These are phyloP conservation scores for Hippoglossus hippoglossus DNA, from an alignment of 2,797 vertebrate species.

Conservation along the genomic window DNA sequence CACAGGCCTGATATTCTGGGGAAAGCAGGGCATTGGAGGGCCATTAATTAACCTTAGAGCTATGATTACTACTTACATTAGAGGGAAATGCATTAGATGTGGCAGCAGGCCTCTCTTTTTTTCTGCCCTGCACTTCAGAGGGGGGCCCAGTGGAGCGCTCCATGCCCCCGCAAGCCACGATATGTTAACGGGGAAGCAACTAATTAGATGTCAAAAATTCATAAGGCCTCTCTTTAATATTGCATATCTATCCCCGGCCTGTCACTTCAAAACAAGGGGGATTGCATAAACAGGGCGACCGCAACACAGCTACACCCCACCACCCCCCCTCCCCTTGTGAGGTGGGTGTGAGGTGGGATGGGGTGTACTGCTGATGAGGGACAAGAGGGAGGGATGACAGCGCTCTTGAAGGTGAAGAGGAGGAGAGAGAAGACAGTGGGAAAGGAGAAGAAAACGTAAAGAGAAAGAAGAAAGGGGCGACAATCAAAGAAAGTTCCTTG, in stretches of 20 bases:
- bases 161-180: slow-evolving; percentile 90
- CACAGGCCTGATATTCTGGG: slow-evolving; percentile 62
- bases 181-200: slow-evolving; percentile 97
- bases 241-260: slow-evolving; percentile 96
- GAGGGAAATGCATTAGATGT: slow-evolving; percentile 94
- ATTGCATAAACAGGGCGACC: slow-evolving; percentile 95
- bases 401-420: slow-evolving; percentile 63
- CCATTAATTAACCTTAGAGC: slow-evolving; percentile 98
- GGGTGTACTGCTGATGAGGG: slow-evolving; percentile 53
- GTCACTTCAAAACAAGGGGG: slow-evolving; percentile 97
- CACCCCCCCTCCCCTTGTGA: slow-evolving; percentile 13
- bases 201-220: slow-evolving; percentile 99
- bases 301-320: slow-evolving; percentile 69
- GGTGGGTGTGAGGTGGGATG: slow-evolving; percentile 36
- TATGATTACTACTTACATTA: slow-evolving; percentile 98
- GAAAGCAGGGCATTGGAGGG: slow-evolving; percentile 69
- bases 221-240: slow-evolving; percentile 99
- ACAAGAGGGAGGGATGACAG: slow-evolving; percentile 59
- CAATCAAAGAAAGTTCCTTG: slow-evolving; percentile 93
- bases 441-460: slow-evolving; percentile 36
- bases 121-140: slow-evolving; percentile 92
- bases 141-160: slow-evolving; percentile 89
- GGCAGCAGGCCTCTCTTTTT: slow-evolving; percentile 86
- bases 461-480: slow-evolving; percentile 74
- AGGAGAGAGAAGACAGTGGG: slow-evolving; percentile 53